These are phyloP conservation scores for Dendroctonus valens DNA, from an alignment of 1,140 invertebrate species.

Conservation along the genomic window DNA sequence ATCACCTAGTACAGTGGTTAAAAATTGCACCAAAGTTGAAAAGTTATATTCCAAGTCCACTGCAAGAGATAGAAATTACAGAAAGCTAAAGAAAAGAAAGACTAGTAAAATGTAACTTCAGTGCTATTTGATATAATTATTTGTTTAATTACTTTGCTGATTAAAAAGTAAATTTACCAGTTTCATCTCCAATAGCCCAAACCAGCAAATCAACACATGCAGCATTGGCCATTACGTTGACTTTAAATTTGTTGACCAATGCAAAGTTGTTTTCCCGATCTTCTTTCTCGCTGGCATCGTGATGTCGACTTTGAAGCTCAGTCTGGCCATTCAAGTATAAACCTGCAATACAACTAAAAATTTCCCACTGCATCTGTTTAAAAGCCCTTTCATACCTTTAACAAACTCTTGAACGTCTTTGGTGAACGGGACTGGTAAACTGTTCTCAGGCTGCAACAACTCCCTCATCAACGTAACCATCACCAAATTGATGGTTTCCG, in stretches of 20 bases:
- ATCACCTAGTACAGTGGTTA: constrained; percentile 73
- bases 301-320: constrained; percentile 80
- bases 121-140: too few relatives aligned
- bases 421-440: constrained; percentile 85
- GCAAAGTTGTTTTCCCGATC: constrained; percentile 74
- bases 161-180: constrained; percentile 62
- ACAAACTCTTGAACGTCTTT: constrained; percentile 93
- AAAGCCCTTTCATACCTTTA: constrained; percentile 44
- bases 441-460: constrained; percentile 84
- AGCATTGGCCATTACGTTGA: constrained; percentile 95
- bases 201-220: constrained; percentile 96
- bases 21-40: constrained; percentile 68
- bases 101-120: too few relatives aligned
- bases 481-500: constrained; percentile 91
- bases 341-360: constrained; percentile 52
- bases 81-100: neutral
- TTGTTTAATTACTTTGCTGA: neutral
- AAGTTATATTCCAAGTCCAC: constrained; percentile 73
- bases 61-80: constrained; percentile 57
- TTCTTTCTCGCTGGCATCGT: constrained; percentile 78
- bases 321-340: constrained; percentile 91
- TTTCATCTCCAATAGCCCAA: constrained; percentile 96
- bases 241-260: constrained; percentile 87
- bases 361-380: neutral
- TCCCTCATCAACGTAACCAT: constrained; percentile 90